Percentiles rank a stretch among this genome's conserved stretches.
These are phyloP conservation scores for Caenorhabditis sp. DNA, from an alignment of 2,888 invertebrate species.

Conservation along the genomic window DNA sequence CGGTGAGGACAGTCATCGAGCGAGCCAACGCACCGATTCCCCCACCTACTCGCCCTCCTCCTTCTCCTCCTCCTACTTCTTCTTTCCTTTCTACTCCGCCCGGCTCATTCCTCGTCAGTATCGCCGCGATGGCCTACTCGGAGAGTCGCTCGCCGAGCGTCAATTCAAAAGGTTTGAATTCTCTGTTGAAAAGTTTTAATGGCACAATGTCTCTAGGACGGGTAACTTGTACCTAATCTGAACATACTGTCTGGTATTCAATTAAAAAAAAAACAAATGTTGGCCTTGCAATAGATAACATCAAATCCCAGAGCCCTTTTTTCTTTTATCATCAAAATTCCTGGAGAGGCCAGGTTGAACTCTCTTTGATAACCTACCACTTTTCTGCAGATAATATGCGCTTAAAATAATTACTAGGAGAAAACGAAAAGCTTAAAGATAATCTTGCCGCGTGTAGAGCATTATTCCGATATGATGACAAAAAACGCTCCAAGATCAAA, in stretches of 20 bases:
- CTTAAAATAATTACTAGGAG: too few relatives aligned
- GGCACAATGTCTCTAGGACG: too few relatives aligned
- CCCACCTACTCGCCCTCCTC: constrained; percentile 21
- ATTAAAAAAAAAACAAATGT: too few relatives aligned
- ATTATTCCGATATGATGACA: not conserved
- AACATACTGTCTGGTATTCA: too few relatives aligned
- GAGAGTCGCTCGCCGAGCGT: constrained; percentile 53
- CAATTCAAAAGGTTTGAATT: constrained; percentile 50
- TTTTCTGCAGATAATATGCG: too few relatives aligned
- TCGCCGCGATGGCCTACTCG: constrained; percentile 55
- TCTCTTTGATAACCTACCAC: too few relatives aligned
- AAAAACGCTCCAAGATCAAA: not conserved
- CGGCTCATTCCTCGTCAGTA: constrained; percentile 50
- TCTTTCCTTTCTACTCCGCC: constrained; percentile 14
- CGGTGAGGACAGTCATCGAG: constrained; percentile 50
- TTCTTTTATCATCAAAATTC: too few relatives aligned
- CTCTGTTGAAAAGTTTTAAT: not conserved
- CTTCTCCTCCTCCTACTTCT: constrained; percentile 27
- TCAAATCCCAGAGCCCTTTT: too few relatives aligned
- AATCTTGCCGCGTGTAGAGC: too few relatives aligned
- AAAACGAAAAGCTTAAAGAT: not conserved
- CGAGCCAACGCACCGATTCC: constrained; percentile 52
- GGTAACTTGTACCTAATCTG: too few relatives aligned
- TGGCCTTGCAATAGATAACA: too few relatives aligned
- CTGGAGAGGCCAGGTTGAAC: too few relatives aligned